These are phyloP conservation scores for Nasonovia ribisnigri DNA, from an alignment of 2,888 invertebrate genomes.

Conservation along the genomic window DNA sequence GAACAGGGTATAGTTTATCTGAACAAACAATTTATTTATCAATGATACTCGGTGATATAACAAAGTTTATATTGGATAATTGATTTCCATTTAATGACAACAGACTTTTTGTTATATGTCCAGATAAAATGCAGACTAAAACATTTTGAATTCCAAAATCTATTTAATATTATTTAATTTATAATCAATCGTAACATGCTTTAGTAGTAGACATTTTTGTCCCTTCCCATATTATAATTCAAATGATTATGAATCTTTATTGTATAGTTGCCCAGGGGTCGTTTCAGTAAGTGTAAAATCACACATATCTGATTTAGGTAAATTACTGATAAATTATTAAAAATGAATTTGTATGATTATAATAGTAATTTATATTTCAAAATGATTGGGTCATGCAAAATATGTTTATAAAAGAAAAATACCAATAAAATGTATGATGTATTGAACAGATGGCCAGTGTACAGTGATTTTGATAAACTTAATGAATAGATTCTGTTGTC, in stretches of 20 bases:
- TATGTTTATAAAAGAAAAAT: conserved; percentile 33
- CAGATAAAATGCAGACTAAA: conserved; percentile 79
- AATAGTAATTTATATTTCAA: conserved; percentile 72
- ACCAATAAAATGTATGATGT: conserved; percentile 78
- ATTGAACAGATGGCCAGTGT: conserved; percentile 75
- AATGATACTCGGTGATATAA: not conserved
- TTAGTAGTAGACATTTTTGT: conserved; percentile 69
- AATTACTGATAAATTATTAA: conserved; percentile 86
- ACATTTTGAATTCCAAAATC: conserved; percentile 79
- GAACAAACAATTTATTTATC: not conserved
- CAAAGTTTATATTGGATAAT: conserved; percentile 73
- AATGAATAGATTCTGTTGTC: conserved; percentile 79
- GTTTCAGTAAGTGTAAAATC: conserved; percentile 80
- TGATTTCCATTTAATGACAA: conserved; percentile 69
- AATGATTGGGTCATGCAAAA: conserved; percentile 41
- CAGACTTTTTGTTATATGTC: conserved; percentile 85
- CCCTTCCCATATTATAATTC: conserved; percentile 75
- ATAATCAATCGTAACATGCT: not conserved
- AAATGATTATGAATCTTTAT: conserved; percentile 77
- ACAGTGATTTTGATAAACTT: conserved; percentile 78
- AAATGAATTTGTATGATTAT: conserved; percentile 82
- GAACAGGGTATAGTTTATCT: not conserved
- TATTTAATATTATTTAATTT: conserved; percentile 68
- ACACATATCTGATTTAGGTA: conserved; percentile 80
- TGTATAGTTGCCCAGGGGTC: conserved; percentile 86